Evolutionary conservation across 2,888 invertebrate species (phyloP).

Genomic region (Ichneumon xanthorius): DNA sequence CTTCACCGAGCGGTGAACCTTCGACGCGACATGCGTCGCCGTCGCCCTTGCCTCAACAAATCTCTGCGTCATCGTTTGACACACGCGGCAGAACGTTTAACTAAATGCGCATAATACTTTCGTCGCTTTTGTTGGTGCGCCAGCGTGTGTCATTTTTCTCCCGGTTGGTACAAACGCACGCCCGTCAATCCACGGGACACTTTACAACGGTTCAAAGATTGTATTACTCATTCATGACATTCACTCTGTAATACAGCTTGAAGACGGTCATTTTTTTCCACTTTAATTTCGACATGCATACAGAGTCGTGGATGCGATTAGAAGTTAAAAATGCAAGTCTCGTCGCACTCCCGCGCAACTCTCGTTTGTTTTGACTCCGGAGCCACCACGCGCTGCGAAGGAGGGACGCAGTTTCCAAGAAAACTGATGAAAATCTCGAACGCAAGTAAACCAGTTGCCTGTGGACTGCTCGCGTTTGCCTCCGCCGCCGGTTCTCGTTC

Average conservation of each 20-base stretch:
- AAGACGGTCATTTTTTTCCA: slow-evolving; percentile 32
- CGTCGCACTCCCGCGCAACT: slow-evolving; percentile 50
- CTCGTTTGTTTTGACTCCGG: slow-evolving; percentile 75
- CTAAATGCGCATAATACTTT: slow-evolving; percentile 58
- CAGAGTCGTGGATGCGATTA: slow-evolving; percentile 63
- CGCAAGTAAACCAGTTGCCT: slow-evolving; percentile 80
- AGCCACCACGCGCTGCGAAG: slow-evolving; percentile 32
- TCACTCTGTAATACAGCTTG: slow-evolving; percentile 44
- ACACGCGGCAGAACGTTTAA: slow-evolving; percentile 44
- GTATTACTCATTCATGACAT: slow-evolving; percentile 57
- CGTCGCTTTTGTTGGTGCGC: slow-evolving; percentile 38
- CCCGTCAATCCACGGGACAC: slow-evolving; percentile 3
- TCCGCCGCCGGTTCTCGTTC: slow-evolving; percentile 52
- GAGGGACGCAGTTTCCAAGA: slow-evolving; percentile 79
- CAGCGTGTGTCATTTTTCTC: slow-evolving; percentile 49
- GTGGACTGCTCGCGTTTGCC: slow-evolving; percentile 46
- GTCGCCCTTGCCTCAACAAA: slow-evolving; percentile 35
- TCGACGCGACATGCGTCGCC: slow-evolving; percentile 14
- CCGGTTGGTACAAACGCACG: neutral
- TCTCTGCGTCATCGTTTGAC: slow-evolving; percentile 53
- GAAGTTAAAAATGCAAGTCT: slow-evolving; percentile 58
- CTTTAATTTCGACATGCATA: slow-evolving; percentile 41
- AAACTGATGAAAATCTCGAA: slow-evolving; percentile 83
- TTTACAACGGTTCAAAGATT: slow-evolving; percentile 4
- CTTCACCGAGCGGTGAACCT: neutral